Evolutionary conservation across 1,140 invertebrate species (phyloP).

Genomic region (Magallana ariakensis): DNA sequence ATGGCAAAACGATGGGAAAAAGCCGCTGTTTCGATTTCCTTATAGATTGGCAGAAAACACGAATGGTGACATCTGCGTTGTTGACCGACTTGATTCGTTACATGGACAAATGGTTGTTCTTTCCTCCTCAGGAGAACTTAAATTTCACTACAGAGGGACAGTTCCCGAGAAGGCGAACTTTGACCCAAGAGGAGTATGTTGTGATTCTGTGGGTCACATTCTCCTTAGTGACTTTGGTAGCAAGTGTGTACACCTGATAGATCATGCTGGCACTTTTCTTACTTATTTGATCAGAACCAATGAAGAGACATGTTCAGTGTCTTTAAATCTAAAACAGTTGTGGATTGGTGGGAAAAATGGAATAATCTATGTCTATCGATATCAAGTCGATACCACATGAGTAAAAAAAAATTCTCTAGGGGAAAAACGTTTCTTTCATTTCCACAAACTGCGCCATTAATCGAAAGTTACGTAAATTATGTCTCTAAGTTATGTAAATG

Average conservation of each 20-base stretch:
- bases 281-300: not conserved
- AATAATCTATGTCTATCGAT: not conserved
- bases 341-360: not conserved
- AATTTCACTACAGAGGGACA: slow-evolving; percentile 30
- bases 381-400: no score
- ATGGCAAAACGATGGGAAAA: slow-evolving; percentile 44
- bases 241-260: not conserved
- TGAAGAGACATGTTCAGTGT: not conserved
- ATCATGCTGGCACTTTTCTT: not conserved
- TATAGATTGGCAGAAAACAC: slow-evolving; percentile 51
- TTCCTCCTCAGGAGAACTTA: slow-evolving; percentile 30
- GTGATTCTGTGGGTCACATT: not conserved
- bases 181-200: not conserved
- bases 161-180: not conserved
- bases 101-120: slow-evolving; percentile 43
- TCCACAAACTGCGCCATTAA: no score
- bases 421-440: no score
- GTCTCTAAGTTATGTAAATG: no score
- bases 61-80: slow-evolving; percentile 54
- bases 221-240: not conserved
- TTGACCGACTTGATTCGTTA: slow-evolving; percentile 42
- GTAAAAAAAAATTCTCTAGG: no score
- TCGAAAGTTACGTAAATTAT: no score
- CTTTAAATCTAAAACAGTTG: not conserved
- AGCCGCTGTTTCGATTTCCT: slow-evolving; percentile 42